phyloP scores from a whole-genome alignment of 2,797 vertebrate species.

The Parambassis ranga region DNA sequence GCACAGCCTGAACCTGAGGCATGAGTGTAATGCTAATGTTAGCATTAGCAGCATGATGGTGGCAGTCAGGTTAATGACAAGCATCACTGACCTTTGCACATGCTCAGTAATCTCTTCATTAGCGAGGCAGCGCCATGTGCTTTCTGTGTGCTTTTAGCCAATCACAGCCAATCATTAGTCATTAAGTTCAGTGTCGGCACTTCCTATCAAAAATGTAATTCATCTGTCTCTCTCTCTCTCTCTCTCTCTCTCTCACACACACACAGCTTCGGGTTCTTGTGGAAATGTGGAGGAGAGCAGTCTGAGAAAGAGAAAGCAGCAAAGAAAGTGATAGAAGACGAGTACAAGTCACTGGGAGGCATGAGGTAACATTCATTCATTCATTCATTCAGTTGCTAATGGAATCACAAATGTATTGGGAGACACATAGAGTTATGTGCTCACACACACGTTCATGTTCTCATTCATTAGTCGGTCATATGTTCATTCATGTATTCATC shows the following conservation, averaged over 20 bases:
- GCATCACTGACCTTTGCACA: not conserved
- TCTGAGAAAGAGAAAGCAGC: conserved; percentile 80
- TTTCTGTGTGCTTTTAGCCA: not conserved
- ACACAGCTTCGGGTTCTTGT: conserved; percentile 82
- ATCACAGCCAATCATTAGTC: conserved; percentile 1
- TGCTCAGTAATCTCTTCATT: not conserved
- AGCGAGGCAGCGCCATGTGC: not conserved
- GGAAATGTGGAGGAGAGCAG: conserved; percentile 74
- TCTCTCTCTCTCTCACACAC: not conserved
- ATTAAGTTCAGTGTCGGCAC: not conserved
- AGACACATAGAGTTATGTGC: too few species aligned
- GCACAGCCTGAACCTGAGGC: not conserved
- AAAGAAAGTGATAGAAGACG: conserved; percentile 81
- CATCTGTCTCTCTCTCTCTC: not conserved
- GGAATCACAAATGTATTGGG: too few species aligned
- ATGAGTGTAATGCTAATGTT: conserved; percentile 17
- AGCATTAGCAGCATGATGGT: conserved; percentile 3
- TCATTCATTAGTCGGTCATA: not conserved
- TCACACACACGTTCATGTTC: not conserved
- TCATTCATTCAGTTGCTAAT: too few species aligned
- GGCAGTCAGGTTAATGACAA: conserved; percentile 22
- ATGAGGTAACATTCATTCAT: conserved; percentile 78
- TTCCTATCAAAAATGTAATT: not conserved
- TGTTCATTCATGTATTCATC: not conserved
- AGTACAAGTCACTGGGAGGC: conserved; percentile 85